These are phyloP conservation scores for Corythornis leucogaster DNA, from an alignment of 2,797 vertebrate species.

Conservation along the genomic window DNA sequence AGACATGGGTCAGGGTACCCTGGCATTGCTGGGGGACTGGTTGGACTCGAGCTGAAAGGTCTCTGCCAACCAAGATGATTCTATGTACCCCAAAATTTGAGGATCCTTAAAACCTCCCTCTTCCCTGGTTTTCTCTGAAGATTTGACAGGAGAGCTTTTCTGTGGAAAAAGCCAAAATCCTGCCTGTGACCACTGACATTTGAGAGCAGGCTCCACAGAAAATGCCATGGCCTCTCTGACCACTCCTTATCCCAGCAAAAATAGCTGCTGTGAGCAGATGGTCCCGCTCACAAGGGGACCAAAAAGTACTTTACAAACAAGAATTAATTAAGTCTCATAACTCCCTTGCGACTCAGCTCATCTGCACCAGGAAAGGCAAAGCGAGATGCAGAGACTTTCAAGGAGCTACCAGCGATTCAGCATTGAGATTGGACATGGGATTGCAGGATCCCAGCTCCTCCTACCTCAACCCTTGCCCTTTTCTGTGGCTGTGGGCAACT, in stretches of 20 bases:
- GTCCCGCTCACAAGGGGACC: background rate
- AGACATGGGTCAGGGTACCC: background rate
- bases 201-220: fast-evolving
- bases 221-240: background rate
- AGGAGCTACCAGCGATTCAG: fast-evolving
- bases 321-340: slow-evolving; percentile 51
- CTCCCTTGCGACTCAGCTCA: slow-evolving; percentile 21
- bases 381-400: background rate
- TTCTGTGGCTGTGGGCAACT: background rate
- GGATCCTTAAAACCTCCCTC: background rate
- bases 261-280: background rate
- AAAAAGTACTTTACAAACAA: background rate
- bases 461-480: fast-evolving
- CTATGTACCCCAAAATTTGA: background rate
- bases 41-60: background rate
- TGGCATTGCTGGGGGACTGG: background rate
- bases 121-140: background rate
- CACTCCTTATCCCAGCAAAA: background rate
- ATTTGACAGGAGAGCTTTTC: background rate
- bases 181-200: background rate
- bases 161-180: background rate
- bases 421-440: background rate
- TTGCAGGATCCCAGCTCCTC: background rate
- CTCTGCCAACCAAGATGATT: background rate
- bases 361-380: background rate